Base-by-base conservation (phyloP, 1,140 invertebrate species). In the Solenopsis fugax region DNA sequence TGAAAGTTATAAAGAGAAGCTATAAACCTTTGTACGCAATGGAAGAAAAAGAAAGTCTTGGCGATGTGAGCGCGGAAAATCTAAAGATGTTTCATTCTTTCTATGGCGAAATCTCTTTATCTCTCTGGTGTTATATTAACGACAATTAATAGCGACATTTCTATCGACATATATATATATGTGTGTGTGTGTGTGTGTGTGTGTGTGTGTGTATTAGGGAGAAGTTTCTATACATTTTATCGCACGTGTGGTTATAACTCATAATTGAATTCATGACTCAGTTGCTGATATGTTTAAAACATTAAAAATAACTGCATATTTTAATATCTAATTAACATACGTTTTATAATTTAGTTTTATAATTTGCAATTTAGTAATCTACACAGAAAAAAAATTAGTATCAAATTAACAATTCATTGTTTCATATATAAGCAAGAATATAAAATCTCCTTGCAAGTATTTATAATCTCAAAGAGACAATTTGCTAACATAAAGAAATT, bases 11-110 rank as follows among this genome's bases (percentile, higher is more conserved):
- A 75, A 62, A 50, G 69, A 73, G 13, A 58, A 37, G 37, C 64
- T 41, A 65, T 81, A 69, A 81, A 56, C 18, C 37, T 81, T 81
- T 54, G 50, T 34, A n/a, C 16, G 5, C 21, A 60, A 50, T 37
- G 29, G 60, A 60, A 60, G 50, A 48, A 69, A 69, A 67, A 21
- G 34, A 37, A 45, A 45, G 24, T 50, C 18, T 24, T 7, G 54
- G 13, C 37, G 16, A 48, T 56, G 34, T 54, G 12, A 9, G 18
- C 21, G 9, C 16, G 13, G 18, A 18, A 67, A 67, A 69, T 69
- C 1, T 48, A 50, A 69, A 69, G 41, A 50, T 10, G 21, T 50
- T 69, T 69, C 0, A 50, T 81, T 56, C 13, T 10, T 52, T 52
- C 21, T 18, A 56, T n/a, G 29, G n/a, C 13, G 7, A 80, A 80